These are phyloP conservation scores for Calephelis perditalis DNA, from an alignment of 2,888 invertebrate genomes.

Conservation along the genomic window DNA sequence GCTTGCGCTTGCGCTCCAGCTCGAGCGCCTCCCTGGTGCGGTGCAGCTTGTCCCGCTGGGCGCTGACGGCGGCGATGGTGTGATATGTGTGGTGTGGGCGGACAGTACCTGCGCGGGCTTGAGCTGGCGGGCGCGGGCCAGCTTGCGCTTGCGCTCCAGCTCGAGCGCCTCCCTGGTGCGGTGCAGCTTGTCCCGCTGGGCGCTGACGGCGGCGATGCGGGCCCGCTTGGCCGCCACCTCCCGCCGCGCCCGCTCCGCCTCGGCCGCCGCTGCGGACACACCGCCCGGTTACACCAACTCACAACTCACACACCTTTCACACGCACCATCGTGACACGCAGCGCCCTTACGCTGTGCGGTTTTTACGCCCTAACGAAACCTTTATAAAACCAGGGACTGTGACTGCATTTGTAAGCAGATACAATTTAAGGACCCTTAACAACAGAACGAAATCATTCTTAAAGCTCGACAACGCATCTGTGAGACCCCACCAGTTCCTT, in stretches of 20 bases:
- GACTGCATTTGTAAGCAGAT: too few species aligned
- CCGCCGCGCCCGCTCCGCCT: constrained; percentile 29
- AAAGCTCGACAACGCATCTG: too few species aligned
- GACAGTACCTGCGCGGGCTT: constrained; percentile 39
- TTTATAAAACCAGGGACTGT: too few species aligned
- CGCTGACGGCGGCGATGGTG: constrained; percentile 64
- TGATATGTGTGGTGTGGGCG: too few species aligned
- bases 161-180: constrained; percentile 69
- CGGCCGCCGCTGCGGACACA: constrained; percentile 31
- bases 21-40: constrained; percentile 69
- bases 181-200: constrained; percentile 63
- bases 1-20: constrained; percentile 65
- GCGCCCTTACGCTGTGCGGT: too few species aligned
- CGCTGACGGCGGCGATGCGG: constrained; percentile 68
- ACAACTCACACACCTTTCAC: too few species aligned
- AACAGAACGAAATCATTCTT: too few species aligned
- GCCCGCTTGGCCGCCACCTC: constrained; percentile 50
- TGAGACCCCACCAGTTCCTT: too few species aligned
- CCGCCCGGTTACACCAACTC: background rate
- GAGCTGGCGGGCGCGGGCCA: constrained; percentile 67
- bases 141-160: constrained; percentile 65
- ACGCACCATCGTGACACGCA: too few species aligned
- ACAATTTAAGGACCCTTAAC: too few species aligned
- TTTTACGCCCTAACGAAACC: too few species aligned
- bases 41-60: constrained; percentile 63